Evolutionary conservation across 2,888 invertebrate species (phyloP), one percentile per base, ranked within the genome.

Genomic region (Stomorhina lunata): DNA sequence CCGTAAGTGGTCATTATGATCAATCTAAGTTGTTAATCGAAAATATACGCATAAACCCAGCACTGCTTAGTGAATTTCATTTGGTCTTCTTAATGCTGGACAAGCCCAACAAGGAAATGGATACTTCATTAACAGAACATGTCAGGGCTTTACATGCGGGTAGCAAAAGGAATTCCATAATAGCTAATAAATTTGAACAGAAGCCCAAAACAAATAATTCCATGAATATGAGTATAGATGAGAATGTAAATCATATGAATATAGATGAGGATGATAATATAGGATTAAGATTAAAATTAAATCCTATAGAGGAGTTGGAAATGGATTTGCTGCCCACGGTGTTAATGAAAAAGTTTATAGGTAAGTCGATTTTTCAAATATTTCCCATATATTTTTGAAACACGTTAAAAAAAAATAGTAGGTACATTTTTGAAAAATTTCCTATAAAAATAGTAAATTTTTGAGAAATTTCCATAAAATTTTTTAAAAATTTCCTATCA

Each of bases 31-130:
- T 96, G 12, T 94, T 99, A 1, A 93, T 95, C 0, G 97, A 98
- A 92, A 99, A 99, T 91, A 92, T 99, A 81, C 96, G 95, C 90
- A 94, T 99, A 85, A 95, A 95, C 84, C 94, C 96, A 12, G 95
- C 98, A 0, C 92, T 99, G 71, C 91, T 99, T 15, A 97, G 97
- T 2, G 93, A 98, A 90, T 99, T 98, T 91, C 98, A 99, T 92
- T 92, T 99, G 72, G 95, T 98, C 57, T 99, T 98, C 89, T 95
- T 98, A 83, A 92, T 99, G 27, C 90, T 97, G 79, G 98, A 99
- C 92, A 94, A 94, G 88, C 96, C 98, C 4, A 94, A 97, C 90
- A 94, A 95, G 40, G 85, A 87, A 20, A 82, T 88, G 10, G 91
- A 91, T 63, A 86, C 84, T 17, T 87, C 89, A 0, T 80, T 91